These are phyloP conservation scores for Sylvia atricapilla DNA, from an alignment of 2,113 vertebrate species.

Conservation along the genomic window DNA sequence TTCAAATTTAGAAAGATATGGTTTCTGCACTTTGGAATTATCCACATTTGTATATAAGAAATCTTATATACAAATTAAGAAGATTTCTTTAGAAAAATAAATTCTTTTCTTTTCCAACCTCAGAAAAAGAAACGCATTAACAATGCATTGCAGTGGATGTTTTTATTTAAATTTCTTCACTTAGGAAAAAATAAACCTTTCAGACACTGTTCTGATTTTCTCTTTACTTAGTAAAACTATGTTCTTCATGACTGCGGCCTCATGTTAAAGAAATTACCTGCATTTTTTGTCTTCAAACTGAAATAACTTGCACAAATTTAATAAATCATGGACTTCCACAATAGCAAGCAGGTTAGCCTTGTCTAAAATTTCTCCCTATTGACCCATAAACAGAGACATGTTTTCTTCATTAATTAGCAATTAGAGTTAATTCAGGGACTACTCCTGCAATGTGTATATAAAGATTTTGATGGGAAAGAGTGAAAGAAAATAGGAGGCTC, in stretches of 20 bases:
- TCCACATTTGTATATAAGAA: neutral
- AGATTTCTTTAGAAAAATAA: too few relatives aligned
- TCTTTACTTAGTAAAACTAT: neutral
- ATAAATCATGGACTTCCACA: neutral
- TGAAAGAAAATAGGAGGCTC: neutral
- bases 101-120: too few relatives aligned
- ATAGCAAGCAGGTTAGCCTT: neutral
- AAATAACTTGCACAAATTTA: neutral
- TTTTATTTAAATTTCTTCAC: neutral
- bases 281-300: neutral
- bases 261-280: neutral
- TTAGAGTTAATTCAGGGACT: neutral
- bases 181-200: neutral
- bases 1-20: neutral
- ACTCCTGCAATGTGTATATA: neutral
- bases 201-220: neutral
- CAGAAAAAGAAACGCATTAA: neutral
- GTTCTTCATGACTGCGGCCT: neutral
- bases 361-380: neutral
- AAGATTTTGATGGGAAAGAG: neutral
- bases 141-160: neutral
- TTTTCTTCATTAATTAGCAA: neutral
- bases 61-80: too few relatives aligned
- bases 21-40: neutral
- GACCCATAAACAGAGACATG: neutral